phyloP scores from a whole-genome alignment of 2,797 vertebrate genomes.

The Ptychobarbus kaznakovi region DNA sequence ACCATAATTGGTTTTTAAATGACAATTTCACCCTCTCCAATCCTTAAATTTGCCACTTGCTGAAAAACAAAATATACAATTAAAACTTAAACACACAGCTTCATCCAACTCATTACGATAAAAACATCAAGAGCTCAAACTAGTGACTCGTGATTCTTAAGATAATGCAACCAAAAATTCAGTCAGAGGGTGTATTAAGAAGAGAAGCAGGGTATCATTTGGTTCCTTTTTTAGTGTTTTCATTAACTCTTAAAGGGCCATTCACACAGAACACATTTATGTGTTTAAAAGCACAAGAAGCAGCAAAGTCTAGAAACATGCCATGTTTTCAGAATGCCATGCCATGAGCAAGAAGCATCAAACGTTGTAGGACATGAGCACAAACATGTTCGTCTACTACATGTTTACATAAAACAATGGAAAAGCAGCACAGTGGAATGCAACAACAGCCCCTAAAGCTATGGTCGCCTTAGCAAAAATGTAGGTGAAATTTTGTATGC shows the following conservation, averaged over 20 bases:
- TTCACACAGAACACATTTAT: neutral
- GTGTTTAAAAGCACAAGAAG: neutral
- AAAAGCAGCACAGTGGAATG: neutral
- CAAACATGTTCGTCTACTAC: neutral
- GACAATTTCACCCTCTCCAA: neutral
- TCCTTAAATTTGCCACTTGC: neutral
- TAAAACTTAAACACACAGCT: neutral
- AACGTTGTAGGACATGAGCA: neutral
- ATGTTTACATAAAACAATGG: slow-evolving; percentile 4
- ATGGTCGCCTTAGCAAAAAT: neutral
- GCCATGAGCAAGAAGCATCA: neutral
- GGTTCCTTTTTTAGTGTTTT: neutral
- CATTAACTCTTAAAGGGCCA: neutral
- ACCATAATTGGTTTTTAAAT: neutral
- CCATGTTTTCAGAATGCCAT: neutral
- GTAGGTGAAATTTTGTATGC: neutral
- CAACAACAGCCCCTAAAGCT: neutral
- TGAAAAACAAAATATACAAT: neutral
- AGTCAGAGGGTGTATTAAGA: neutral
- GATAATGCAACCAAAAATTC: neutral
- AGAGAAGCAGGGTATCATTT: neutral
- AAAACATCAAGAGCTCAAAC: neutral
- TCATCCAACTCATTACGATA: neutral
- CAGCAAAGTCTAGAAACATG: neutral
- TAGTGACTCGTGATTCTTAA: too few relatives aligned